Evolutionary conservation across 2,888 invertebrate genomes (phyloP).

Genomic region (Notodonta dromedarius): DNA sequence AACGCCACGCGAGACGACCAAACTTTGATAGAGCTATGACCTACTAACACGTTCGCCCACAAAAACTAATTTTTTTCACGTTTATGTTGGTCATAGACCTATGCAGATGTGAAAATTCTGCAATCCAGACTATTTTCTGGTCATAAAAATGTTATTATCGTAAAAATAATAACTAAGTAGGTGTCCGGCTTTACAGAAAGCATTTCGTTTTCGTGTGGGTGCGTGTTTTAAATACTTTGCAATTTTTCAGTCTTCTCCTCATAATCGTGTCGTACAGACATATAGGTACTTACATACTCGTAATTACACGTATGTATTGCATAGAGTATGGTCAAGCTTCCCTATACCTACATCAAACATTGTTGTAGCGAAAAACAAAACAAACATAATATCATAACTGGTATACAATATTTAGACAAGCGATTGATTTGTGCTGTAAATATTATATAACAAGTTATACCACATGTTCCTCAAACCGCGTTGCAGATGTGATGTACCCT

Average conservation of each 20-base stretch:
- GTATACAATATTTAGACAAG: slow-evolving; percentile 33
- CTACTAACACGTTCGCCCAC: slow-evolving; percentile 34
- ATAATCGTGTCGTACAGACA: neutral
- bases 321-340: neutral
- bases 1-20: slow-evolving; percentile 33
- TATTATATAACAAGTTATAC: slow-evolving; percentile 25
- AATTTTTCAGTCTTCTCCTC: neutral
- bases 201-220: slow-evolving; percentile 1
- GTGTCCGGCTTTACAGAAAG: neutral
- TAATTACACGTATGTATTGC: neutral
- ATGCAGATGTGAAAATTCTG: slow-evolving; percentile 4
- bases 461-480: slow-evolving; percentile 21
- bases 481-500: slow-evolving; percentile 18
- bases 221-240: neutral
- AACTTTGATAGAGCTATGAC: slow-evolving; percentile 44
- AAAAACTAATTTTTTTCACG: slow-evolving; percentile 27
- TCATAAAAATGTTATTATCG: slow-evolving; percentile 1
- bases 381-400: slow-evolving; percentile 18
- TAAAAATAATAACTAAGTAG: slow-evolving; percentile 2
- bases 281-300: too few relatives aligned
- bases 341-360: neutral
- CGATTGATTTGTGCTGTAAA: slow-evolving; percentile 38
- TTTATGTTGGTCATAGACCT: slow-evolving; percentile 10
- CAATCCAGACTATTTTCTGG: neutral
- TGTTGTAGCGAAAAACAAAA: slow-evolving; percentile 15